Evolutionary conservation across 2,113 vertebrate genomes (phyloP).

Genomic region (Erpornis zantholeuca): DNA sequence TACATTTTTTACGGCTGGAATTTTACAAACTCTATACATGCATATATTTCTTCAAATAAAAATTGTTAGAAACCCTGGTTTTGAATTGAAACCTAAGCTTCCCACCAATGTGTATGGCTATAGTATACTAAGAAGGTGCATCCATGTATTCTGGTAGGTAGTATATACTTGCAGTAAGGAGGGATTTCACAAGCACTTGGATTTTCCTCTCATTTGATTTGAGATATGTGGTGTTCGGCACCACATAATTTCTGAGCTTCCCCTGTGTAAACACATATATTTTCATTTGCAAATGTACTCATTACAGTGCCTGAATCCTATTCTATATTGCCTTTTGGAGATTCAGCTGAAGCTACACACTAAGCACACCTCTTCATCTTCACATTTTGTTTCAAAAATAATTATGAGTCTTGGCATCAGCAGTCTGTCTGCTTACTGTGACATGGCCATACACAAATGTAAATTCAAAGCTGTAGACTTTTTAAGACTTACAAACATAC

Average conservation of each 20-base stretch:
- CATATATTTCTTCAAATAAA: not conserved
- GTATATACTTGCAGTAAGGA: not conserved
- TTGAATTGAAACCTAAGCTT: not conserved
- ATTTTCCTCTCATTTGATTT: not conserved
- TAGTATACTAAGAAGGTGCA: not conserved
- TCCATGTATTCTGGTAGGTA: not conserved
- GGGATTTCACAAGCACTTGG: not conserved
- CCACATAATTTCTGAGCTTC: not conserved
- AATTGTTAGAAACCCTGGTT: not conserved
- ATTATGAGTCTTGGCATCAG: not conserved
- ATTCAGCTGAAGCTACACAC: not conserved
- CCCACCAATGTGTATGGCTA: not conserved
- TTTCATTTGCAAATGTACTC: not conserved
- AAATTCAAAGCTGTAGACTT: not conserved
- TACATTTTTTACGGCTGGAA: not conserved
- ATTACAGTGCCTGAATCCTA: not conserved
- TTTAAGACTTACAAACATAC: not conserved
- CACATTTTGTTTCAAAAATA: not conserved
- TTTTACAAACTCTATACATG: not conserved
- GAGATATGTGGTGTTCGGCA: not conserved
- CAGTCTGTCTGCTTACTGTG: not conserved
- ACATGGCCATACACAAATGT: not conserved
- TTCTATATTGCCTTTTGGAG: not conserved
- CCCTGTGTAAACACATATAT: not conserved
- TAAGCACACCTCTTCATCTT: not conserved